These are phyloP conservation scores for Atopsyche davidsoni DNA, from an alignment of 1,140 invertebrate genomes.

Conservation along the genomic window DNA sequence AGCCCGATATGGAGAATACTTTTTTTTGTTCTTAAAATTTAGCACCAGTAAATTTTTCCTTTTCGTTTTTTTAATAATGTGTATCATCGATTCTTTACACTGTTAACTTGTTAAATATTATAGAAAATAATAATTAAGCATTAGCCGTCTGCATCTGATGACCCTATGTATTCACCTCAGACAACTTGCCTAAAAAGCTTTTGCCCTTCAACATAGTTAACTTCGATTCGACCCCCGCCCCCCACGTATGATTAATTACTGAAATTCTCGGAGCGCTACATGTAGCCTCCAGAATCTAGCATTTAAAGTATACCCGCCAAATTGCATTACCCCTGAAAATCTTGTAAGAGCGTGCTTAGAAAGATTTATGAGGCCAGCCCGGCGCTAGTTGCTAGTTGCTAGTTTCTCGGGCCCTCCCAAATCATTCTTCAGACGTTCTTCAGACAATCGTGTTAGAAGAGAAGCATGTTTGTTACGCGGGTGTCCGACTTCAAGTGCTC, in stretches of 20 bases:
- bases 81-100: no score
- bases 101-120: no score
- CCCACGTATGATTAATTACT: conserved; percentile 26
- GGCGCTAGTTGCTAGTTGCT: neutral
- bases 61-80: no score
- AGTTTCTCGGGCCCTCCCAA: conserved; percentile 12
- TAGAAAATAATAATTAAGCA: no score
- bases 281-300: no score
- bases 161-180: conserved; percentile 11
- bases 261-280: conserved; percentile 15
- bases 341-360: conserved; percentile 16
- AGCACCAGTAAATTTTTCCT: no score
- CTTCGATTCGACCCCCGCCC: neutral
- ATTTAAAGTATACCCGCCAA: conserved; percentile 22
- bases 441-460: conserved; percentile 12
- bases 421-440: conserved; percentile 23
- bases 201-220: neutral
- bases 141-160: no score
- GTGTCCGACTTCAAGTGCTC: conserved; percentile 7
- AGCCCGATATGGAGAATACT: no score
- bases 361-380: conserved; percentile 17
- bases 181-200: conserved; percentile 5
- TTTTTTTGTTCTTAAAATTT: no score
- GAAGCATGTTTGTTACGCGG: conserved; percentile 3
- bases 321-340: conserved; percentile 26